These are phyloP conservation scores for human DNA, from an alignment of 2,113 vertebrate genomes.

Conservation along the genomic window DNA sequence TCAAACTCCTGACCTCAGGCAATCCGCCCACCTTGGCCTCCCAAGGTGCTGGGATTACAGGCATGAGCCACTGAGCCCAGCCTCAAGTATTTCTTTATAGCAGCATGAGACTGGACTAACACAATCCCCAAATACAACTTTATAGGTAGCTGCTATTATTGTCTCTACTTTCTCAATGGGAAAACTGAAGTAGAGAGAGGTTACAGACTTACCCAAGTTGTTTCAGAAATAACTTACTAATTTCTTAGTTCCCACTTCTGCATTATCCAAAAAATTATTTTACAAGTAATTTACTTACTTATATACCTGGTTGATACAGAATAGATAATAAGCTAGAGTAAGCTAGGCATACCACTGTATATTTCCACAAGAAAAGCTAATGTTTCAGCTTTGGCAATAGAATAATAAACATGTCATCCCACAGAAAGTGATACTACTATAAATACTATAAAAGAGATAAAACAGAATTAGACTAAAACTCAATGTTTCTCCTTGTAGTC, in stretches of 20 bases:
- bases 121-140: not conserved
- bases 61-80: no score
- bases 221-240: slow-evolving; percentile 26
- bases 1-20: no score
- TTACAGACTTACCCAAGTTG: not conserved
- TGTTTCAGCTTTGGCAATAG: not conserved
- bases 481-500: not conserved
- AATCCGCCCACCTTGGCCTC: no score
- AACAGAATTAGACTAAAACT: not conserved
- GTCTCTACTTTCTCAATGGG: not conserved
- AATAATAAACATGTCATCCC: slow-evolving; percentile 14
- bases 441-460: not conserved
- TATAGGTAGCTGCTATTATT: not conserved
- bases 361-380: not conserved
- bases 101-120: no score
- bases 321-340: not conserved
- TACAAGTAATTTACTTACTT: not conserved
- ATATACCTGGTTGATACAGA: not conserved
- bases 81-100: no score
- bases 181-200: not conserved
- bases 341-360: not conserved
- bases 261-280: not conserved
- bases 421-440: not conserved
- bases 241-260: not conserved
- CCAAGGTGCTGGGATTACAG: no score